Percentiles rank a stretch among this genome's conserved stretches.
These are phyloP conservation scores for Limnothrissa miodon DNA, from an alignment of 2,113 vertebrate genomes.

Conservation along the genomic window DNA sequence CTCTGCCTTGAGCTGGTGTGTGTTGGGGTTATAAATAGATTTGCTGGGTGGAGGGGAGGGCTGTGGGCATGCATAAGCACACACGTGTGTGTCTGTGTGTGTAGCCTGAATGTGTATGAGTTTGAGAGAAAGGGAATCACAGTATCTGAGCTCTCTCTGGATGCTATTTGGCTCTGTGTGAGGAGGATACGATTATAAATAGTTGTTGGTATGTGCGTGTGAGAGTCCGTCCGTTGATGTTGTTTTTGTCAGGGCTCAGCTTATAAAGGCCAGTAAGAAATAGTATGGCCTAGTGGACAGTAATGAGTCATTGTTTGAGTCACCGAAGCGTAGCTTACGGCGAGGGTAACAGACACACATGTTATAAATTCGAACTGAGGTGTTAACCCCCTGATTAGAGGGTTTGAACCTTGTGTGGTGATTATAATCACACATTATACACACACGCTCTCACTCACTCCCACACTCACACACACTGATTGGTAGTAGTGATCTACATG, in stretches of 20 bases:
- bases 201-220: constrained; percentile 23
- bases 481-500: not conserved
- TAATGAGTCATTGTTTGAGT: constrained; percentile 46
- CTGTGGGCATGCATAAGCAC: constrained; percentile 15
- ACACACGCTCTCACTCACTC: not conserved
- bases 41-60: constrained; percentile 23
- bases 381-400: not conserved
- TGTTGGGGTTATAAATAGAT: constrained; percentile 48
- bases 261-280: constrained; percentile 50
- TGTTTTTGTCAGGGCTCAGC: constrained; percentile 45
- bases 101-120: not conserved
- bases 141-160: not conserved
- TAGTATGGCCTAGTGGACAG: constrained; percentile 49
- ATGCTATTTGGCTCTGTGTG: constrained; percentile 9
- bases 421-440: not conserved
- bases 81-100: constrained; percentile 38
- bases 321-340: constrained; percentile 41
- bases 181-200: constrained; percentile 34
- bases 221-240: not conserved
- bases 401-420: not conserved
- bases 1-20: constrained; percentile 35
- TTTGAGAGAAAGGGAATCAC: constrained; percentile 25
- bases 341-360: constrained; percentile 20
- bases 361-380: not conserved
- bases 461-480: not conserved